These are phyloP conservation scores for Bubo bubo DNA, from an alignment of 2,113 vertebrate species.

Conservation along the genomic window DNA sequence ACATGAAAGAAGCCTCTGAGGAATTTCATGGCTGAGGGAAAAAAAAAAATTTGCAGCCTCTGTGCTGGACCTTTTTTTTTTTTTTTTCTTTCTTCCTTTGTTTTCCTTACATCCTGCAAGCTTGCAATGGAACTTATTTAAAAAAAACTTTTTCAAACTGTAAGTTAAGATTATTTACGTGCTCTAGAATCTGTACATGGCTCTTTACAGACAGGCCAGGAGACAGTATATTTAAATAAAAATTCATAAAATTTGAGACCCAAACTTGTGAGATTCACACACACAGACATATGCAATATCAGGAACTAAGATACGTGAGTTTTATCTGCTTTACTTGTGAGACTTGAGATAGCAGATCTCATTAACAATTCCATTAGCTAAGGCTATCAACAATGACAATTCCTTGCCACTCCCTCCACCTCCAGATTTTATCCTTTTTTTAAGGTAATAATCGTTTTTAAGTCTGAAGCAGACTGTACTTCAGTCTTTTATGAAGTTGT, in stretches of 20 bases:
- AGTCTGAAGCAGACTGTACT: not conserved
- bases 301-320: not conserved
- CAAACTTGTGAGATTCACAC: not conserved
- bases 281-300: not conserved
- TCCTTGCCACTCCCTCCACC: not conserved
- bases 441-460: not conserved
- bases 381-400: not conserved
- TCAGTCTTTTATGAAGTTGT: not conserved
- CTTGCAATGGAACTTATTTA: not conserved
- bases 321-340: not conserved
- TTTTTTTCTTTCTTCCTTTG: fast-evolving
- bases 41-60: not conserved
- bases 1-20: not conserved
- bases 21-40: not conserved
- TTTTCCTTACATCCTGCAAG: not conserved
- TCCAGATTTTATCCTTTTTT: not conserved
- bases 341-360: not conserved
- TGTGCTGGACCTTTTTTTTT: not conserved
- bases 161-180: not conserved
- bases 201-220: not conserved
- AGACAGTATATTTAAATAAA: not conserved
- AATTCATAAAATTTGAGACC: not conserved
- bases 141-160: not conserved
- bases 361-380: not conserved
- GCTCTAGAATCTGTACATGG: not conserved